Evolutionary conservation across 2,113 vertebrate genomes (phyloP), one percentile per base, ranked within the genome.

Genomic region (Burhinus bistriatus): DNA sequence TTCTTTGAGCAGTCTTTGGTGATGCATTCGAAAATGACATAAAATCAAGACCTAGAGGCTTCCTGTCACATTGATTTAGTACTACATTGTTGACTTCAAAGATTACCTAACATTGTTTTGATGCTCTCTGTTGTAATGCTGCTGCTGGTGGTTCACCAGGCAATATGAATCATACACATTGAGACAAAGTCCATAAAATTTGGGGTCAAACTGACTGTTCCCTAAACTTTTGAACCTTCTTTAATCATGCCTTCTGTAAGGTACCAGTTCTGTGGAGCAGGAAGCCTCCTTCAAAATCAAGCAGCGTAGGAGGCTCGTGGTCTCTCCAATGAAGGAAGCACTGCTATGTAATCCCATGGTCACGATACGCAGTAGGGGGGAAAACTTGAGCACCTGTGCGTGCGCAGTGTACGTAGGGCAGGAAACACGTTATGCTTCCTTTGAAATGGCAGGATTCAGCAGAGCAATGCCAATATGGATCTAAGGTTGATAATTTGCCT

Each of bases 1-100:
- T 80, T 87, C 71, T 96, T 85, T 3, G 12, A 78, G 76, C 65
- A 68, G 45, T 55, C 38, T 89, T 92, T 94, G 80, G 65, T 73
- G 76, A 92, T 64, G n/a, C 54, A 51, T 80, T 96, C 0, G 0
- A 83, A 97, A 78, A 95, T 82, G 29, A 84, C 3, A 30, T 84
- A 90, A 89, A 96, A 93, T 73, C 42, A 87, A 92, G 91, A 77
- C 61, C 52, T 93, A 64, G 57, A 92, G 58, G 19, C 30, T 82
- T 95, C 58, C 36, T 90, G 75, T 93, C 77, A 23, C 29, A 12
- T 25, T 83, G 52, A 91, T 91, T 75, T 89, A 87, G 52, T 49
- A 16, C 40, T 57, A 20, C 44, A 42, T 52, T 79, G 83, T 65
- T 82, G 55, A 40, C 83, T 93, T 90, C 51, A 80, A 54, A 89